These are phyloP conservation scores for Xanthia icteritia DNA, from an alignment of 2,888 invertebrate genomes.

Conservation along the genomic window DNA sequence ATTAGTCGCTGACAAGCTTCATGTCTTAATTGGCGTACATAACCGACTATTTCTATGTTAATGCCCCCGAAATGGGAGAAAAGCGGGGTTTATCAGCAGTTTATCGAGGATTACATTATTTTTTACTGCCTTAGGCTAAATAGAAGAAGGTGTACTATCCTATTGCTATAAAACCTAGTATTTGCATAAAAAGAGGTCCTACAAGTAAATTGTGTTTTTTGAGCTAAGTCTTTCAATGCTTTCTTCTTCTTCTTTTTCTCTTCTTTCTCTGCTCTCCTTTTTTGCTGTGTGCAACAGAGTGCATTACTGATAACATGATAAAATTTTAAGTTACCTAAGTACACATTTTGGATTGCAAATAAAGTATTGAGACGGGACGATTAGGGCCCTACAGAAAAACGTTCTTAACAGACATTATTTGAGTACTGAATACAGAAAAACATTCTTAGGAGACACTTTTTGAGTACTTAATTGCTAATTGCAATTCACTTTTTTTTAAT, in stretches of 20 bases:
- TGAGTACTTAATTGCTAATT: neutral
- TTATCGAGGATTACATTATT: slow-evolving; percentile 14
- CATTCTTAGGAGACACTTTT: neutral
- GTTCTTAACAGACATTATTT: too few relatives aligned
- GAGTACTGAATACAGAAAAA: neutral
- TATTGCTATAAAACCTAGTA: neutral
- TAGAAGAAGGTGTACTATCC: neutral
- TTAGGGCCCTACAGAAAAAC: too few relatives aligned
- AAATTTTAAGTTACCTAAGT: too few relatives aligned
- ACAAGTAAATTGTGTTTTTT: neutral
- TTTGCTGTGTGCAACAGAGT: too few relatives aligned
- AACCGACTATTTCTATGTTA: slow-evolving; percentile 56
- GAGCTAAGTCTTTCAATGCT: neutral
- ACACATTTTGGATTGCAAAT: too few relatives aligned
- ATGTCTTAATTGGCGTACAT: slow-evolving; percentile 54
- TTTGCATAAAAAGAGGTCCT: too few relatives aligned
- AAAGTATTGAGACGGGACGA: too few relatives aligned
- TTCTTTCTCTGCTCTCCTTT: too few relatives aligned
- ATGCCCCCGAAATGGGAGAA: slow-evolving; percentile 29
- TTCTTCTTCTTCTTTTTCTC: too few relatives aligned
- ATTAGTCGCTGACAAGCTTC: slow-evolving; percentile 45
- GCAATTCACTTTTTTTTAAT: neutral
- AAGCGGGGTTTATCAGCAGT: slow-evolving; percentile 32
- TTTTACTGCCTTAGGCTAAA: slow-evolving; percentile 15
- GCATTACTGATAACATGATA: too few relatives aligned